Evolutionary conservation across 1,140 invertebrate species (phyloP), one percentile per base, ranked within the genome.

Genomic region (Lepidurus apus): DNA sequence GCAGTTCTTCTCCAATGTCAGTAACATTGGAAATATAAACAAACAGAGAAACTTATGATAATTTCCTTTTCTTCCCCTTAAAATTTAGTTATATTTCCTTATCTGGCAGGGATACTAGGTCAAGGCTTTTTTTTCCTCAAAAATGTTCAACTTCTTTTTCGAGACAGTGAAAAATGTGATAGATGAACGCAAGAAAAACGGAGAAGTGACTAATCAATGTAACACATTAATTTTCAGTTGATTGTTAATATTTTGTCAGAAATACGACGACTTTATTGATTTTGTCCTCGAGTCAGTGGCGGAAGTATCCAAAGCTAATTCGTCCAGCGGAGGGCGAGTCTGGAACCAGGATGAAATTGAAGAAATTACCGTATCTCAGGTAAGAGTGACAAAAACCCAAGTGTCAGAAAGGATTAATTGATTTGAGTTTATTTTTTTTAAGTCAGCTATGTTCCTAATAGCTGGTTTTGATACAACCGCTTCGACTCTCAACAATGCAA

Each of bases 401-500:
- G 53, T 9, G 4, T 13, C 11, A 17, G 24, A 4, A n/a, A 74
- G 73, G 8, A 47, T 34, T 17, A 42, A 73, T 5, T 9, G 17
- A 53, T 2, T 44, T 24, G 17, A 26, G 45, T 17, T 21, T 75
- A 0, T 44, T 34, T 11, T 26, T 7, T 21, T 21, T 2, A 91
- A 92, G 83, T 90, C 88, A 0, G 89, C 90, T 11, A 87, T 90
- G 0, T 93, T 93, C n/a, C n/a, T n/a, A n/a, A n/a, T n/a, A n/a
- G n/a, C 82, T 73, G 91, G 92, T 8, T 92, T 91, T 78, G 93
- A 95, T 83, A 94, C 93, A 0, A 92, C 92, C 0, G 91, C 91
- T 0, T 90, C 89, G 7, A 87, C 90, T 1, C 88, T 95, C 78
- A 85, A 89, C 0, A 91, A 91, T 81, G 85, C 88, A 11, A 82